These are phyloP conservation scores for Eulimnadia texana DNA, from an alignment of 1,140 invertebrate species.

Conservation along the genomic window DNA sequence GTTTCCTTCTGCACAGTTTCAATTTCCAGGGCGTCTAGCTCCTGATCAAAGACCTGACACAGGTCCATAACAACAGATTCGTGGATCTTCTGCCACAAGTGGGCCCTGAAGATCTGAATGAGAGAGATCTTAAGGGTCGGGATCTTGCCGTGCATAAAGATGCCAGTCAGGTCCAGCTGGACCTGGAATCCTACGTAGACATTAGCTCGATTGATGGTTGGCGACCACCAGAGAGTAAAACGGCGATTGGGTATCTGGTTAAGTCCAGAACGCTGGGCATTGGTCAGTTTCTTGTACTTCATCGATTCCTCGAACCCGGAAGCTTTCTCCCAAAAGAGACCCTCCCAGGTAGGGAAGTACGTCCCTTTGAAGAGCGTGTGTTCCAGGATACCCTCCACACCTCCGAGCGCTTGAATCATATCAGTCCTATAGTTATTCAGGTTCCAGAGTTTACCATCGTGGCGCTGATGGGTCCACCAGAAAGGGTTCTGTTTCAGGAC, in stretches of 20 bases:
- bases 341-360: conserved; percentile 99
- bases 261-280: conserved; percentile 96
- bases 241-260: conserved; percentile 99
- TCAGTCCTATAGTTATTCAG: conserved; percentile 98
- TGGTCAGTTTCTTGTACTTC: conserved; percentile 99
- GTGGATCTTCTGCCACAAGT: conserved; percentile 99
- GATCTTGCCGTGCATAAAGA: conserved; percentile 99
- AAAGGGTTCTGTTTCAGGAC: conserved; percentile 99
- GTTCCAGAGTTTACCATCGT: conserved; percentile 99
- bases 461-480: conserved; percentile 97
- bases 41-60: conserved; percentile 99
- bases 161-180: conserved; percentile 96
- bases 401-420: conserved; percentile 99
- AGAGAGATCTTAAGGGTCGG: conserved; percentile 97
- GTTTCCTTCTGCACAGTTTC: conserved; percentile 99
- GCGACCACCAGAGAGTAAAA: conserved; percentile 99
- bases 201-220: conserved; percentile 97
- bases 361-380: conserved; percentile 99
- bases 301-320: conserved; percentile 99
- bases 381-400: conserved; percentile 97
- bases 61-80: conserved; percentile 99
- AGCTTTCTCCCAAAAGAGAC: conserved; percentile 99
- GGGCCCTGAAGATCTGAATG: conserved; percentile 98
- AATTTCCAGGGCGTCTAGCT: conserved; percentile 95
- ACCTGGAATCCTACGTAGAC: conserved; percentile 99